Base-by-base conservation (phyloP, 2,113 vertebrate species). In the Trematomus loennbergii region DNA sequence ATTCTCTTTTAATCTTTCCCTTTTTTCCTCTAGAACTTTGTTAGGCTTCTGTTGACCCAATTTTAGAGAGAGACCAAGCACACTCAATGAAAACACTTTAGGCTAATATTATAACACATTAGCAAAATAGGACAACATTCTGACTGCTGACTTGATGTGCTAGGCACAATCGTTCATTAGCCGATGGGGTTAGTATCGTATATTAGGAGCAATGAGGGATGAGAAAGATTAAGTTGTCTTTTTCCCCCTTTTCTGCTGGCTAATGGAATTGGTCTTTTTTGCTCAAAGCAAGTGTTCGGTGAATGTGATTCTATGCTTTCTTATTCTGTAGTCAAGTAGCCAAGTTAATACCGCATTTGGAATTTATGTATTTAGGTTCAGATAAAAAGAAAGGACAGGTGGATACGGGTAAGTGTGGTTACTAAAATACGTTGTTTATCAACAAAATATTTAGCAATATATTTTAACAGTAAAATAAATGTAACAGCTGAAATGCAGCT, bases 31-130 rank as follows among this genome's bases (percentile, higher is more conserved):
- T 18, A 69, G 81, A 85, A 61, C 80, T 69, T 83, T 49, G 81
- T 64, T 22, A 43, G 69, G 78, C 70, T 76, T 73, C 71, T 82
- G 67, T 58, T 87, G 86, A 91, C 87, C 91, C 77, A 91, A 73
- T 91, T 91, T 91, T 91, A 75, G 72, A 79, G 7, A 12, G 69
- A 75, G 48, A 81, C 63, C 57, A 76, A 74, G 63, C 58, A 74
- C 75, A 78, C 63, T 83, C 67, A 73, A 54, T 63, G 6, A 63
- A 83, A 89, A 64, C 13, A 78, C 82, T 85, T 70, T 55, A 46
- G 84, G 89, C 72, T 79, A 79, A 63, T 88, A 72, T 85, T 74
- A 54, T 71, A 81, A 75, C 54, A 6, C 82, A 76, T 82, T 78
- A 88, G 75, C 69, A 78, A 79, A 85, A 67, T 68, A 78, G 74